Evolutionary conservation across 2,888 invertebrate species (phyloP).

Genomic region (Tribolium freemani): DNA sequence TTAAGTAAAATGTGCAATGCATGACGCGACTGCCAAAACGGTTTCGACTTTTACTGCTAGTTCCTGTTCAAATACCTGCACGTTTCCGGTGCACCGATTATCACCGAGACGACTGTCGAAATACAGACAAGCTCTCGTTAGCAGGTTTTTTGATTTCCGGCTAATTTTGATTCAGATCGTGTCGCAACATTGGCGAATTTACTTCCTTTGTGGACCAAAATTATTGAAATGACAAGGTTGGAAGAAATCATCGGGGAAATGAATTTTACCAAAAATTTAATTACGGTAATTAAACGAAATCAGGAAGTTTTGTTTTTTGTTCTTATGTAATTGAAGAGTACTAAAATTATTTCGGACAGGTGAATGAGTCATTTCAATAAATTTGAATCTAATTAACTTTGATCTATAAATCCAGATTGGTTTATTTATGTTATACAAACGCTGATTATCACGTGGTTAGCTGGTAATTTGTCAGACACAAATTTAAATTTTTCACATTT

Average conservation of each 20-base stretch:
- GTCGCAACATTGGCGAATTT: background rate
- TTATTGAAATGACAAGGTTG: background rate
- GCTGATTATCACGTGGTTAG: background rate
- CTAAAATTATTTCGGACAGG: no score
- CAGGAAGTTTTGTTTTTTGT: background rate
- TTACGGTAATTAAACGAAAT: background rate
- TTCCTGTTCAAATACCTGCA: slow-evolving; percentile 38
- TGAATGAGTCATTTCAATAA: background rate
- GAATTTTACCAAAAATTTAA: background rate
- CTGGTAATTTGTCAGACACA: background rate
- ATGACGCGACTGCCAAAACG: background rate
- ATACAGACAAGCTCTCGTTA: background rate
- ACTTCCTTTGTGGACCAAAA: background rate
- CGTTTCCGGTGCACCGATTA: slow-evolving; percentile 16
- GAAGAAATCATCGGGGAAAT: background rate
- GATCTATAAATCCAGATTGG: background rate
- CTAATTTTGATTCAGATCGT: background rate
- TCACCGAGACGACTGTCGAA: background rate
- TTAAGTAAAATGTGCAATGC: slow-evolving; percentile 9
- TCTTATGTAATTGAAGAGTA: no score
- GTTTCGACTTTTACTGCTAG: slow-evolving; percentile 40
- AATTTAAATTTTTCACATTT: background rate
- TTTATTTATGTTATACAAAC: background rate
- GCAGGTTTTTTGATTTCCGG: background rate
- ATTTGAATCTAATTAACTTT: background rate